Base-by-base conservation (phyloP, 2,113 vertebrate species). In the Vombatus ursinus region DNA sequence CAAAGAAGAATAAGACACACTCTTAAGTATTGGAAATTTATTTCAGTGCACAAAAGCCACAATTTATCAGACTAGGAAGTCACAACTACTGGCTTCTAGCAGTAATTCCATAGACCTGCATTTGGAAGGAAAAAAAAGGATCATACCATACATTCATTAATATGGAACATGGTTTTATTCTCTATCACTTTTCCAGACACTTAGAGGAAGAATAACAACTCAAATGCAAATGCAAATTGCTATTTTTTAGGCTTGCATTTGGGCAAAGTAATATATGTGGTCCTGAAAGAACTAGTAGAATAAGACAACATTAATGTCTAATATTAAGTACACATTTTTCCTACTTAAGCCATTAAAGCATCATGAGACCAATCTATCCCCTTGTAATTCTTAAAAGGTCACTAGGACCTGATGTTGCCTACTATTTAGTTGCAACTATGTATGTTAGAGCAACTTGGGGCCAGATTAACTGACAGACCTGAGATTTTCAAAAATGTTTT, bases 121-220 rank as follows among this genome's bases (percentile, higher is more conserved):
- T 14, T 52, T 50, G 0, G 44, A 16, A 0, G 0, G 16, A 0
- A 0, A 77, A 44, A 3, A 24, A 61, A 90, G 89, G 2, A 91
- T 93, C 25, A 51, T 47, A 54, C 11, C 0, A 23, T 68, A 50
- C 92, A 53, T 57, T 0, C 0, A n/a, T 90, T 95, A 51, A 94
- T 8, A 44, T 7, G 0, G 23, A 97, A 94, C 50, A 90, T 28
- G 37, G 52, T 37, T 68, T 52, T 90, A 0, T 49, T 22, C 9
- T 49, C 8, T 26, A 22, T 92, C 3, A 57, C 52, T 92, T 92
- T 77, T 92, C 12, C 26, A n/a, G 25, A 28, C 12, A 3, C 52
- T 22, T 77, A 28, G 47, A n/a, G 91, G 84, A 14, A 57, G 89
- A 12, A 89, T 25, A 48, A 50, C 14, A 92, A 2, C 12, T 93